Evolutionary conservation across 2,888 invertebrate species (phyloP).

Genomic region (Leucania comma): DNA sequence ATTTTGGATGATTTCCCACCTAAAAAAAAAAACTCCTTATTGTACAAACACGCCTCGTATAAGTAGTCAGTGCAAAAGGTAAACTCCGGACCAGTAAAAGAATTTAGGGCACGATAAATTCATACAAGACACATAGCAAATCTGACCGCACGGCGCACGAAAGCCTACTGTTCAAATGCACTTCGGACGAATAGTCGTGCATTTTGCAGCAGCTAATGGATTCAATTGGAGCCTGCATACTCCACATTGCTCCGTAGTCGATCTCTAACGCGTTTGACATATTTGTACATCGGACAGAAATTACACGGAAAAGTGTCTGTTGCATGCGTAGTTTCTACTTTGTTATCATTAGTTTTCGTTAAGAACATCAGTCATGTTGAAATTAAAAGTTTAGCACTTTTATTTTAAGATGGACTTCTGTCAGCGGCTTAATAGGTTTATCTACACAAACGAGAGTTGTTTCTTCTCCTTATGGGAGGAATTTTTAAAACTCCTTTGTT

Average conservation of each 20-base stretch:
- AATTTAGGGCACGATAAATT: conserved; percentile 3
- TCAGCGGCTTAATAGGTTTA: no score
- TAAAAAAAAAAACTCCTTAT: no score
- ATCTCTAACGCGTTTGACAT: not conserved
- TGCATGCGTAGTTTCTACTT: not conserved
- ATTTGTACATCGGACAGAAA: not conserved
- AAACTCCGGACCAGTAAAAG: no score
- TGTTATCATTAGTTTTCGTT: not conserved
- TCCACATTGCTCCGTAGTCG: not conserved
- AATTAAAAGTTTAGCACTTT: not conserved
- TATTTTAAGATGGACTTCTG: no score
- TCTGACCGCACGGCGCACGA: not conserved
- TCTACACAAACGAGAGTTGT: no score
- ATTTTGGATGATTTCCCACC: no score
- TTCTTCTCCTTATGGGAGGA: no score
- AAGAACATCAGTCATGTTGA: not conserved
- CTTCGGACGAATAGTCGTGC: not conserved
- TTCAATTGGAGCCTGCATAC: not conserved
- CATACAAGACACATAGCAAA: not conserved
- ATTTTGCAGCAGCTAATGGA: conserved; percentile 4
- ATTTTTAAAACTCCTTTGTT: no score
- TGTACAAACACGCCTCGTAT: no score
- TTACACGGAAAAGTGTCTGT: not conserved
- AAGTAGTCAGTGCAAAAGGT: no score
- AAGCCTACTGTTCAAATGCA: not conserved